Base-by-base conservation (phyloP, 1,140 invertebrate species). In the Drosophila guanche region DNA sequence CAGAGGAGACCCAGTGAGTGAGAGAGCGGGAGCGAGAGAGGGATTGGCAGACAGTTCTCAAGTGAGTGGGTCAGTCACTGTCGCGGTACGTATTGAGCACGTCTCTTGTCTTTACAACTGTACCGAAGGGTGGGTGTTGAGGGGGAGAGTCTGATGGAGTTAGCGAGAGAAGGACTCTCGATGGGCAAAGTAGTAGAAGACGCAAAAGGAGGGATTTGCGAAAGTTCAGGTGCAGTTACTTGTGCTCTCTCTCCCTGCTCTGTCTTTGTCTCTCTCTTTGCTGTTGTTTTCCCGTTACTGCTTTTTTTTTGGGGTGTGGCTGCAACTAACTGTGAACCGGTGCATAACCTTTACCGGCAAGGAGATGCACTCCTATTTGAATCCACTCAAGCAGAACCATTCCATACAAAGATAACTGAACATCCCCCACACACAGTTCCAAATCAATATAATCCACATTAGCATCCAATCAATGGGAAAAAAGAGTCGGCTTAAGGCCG, bases 61-160 rank as follows among this genome's bases (percentile, higher is more conserved):
- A 72, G 65, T 65, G 77, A 79, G 59, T 76, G 77, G 70, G 76
- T 80, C 72, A 74, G 45, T 58, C 56, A 43, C 51, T 48, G 55
- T 55, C 67, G 27, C 48, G 53, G 63, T 60, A 22, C 20, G 45
- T 47, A 20, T 47, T 47, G 45, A 37, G 10, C 33, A 37, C 33
- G 10, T 37, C 33, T 37, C 33, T 37, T 37, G 33, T 37, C 10
- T 37, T 37, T 12, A 37, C 33, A 37, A 12, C 33, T 12, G 29
- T 27, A 10, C 4, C 10, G 16, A 14, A 33, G 10, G 40, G 56
- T 14, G 20, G 50, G 22, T n/a, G 45, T 29, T 22, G 14, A 37
- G 8, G 23, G 23, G 29, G 33, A 8, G 8, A 22, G 22, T 8
- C 10, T 4, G 10, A 37, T 37, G 12, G 10, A 12, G 10, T 12